phyloP scores from a whole-genome alignment of 1,140 invertebrate genomes.

The Drosophila nikananu region DNA sequence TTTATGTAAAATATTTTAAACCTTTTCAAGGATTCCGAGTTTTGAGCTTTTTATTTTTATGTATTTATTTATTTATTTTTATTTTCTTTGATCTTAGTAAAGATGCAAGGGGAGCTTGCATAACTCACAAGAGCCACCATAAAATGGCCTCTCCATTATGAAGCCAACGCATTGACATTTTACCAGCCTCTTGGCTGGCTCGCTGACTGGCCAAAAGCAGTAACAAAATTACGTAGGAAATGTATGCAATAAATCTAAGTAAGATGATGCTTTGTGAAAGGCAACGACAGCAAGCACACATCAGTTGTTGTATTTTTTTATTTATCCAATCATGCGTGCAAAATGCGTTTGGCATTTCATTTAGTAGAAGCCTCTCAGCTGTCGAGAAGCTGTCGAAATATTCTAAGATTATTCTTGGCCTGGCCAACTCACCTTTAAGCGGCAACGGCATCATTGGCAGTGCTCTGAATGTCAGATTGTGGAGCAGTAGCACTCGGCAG shows the following conservation, averaged over 20 bases:
- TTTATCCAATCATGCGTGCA: constrained; percentile 53
- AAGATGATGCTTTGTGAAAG: constrained; percentile 62
- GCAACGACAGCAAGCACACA: constrained; percentile 25
- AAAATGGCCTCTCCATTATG: constrained; percentile 43
- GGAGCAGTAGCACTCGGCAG: constrained; percentile 45
- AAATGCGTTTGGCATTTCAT: constrained; percentile 63
- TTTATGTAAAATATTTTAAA: neutral
- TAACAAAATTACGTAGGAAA: constrained; percentile 41
- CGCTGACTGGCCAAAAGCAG: constrained; percentile 25
- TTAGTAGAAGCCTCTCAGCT: constrained; percentile 34
- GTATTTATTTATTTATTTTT: neutral
- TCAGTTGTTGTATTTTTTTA: constrained; percentile 7
- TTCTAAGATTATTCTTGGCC: constrained; percentile 20
- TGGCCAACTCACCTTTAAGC: constrained; percentile 75
- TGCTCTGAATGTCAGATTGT: constrained; percentile 65
- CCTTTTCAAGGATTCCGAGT: neutral
- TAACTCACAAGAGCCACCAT: constrained; percentile 36
- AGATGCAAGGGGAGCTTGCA: constrained; percentile 16
- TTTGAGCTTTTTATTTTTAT: constrained; percentile 3
- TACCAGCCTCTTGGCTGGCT: constrained; percentile 21
- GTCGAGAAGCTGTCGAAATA: constrained; percentile 30
- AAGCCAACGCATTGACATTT: constrained; percentile 49
- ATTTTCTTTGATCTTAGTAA: neutral
- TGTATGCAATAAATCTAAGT: constrained; percentile 39
- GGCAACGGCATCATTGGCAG: constrained; percentile 64